Percentiles rank a stretch among this genome's conserved stretches.
Conservation (phyloP, 30 jellyfish, hydroid and myxozoan genomes). For the Hydractinia echinata region DNA sequence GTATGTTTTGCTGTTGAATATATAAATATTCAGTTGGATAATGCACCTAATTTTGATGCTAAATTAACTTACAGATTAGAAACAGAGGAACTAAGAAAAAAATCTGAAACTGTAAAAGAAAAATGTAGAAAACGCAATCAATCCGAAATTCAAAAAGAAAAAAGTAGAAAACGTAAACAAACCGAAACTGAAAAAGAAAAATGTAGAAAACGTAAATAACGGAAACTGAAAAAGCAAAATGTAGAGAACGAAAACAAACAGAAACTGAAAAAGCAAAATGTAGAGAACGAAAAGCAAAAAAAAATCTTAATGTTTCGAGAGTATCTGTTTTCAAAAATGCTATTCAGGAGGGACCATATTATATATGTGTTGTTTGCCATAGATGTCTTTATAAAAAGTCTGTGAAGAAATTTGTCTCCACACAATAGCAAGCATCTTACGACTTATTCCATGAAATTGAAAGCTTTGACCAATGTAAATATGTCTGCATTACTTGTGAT, state of each 20-base stretch:
- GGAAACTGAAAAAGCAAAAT: background rate
- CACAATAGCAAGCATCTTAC: background rate
- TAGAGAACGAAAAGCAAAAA: background rate
- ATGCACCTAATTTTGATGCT: background rate
- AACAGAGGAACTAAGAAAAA: slow-evolving; percentile 2
- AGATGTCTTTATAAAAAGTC: slow-evolving; percentile 24
- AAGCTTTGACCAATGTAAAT: background rate
- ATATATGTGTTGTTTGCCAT: slow-evolving; percentile 31
- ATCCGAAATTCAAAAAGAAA: background rate
- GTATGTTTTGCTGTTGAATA: slow-evolving; percentile 3
- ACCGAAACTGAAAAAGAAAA: background rate
- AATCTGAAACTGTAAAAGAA: background rate
- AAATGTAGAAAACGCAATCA: background rate
- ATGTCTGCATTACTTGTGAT: slow-evolving; percentile 29
- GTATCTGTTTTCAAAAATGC: background rate
- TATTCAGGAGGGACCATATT: slow-evolving; percentile 27
- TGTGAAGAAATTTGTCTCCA: slow-evolving; percentile 18
- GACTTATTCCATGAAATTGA: background rate
- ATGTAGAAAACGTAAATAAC: background rate
- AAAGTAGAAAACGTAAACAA: background rate
- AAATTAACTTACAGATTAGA: background rate
- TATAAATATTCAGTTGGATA: background rate
- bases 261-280: background rate
- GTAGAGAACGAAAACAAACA: background rate
- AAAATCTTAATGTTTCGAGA: background rate